Percentiles rank a stretch among this genome's conserved stretches.
These are phyloP conservation scores for Fabriciana adippe DNA, from an alignment of 2,888 invertebrate species.

Conservation along the genomic window DNA sequence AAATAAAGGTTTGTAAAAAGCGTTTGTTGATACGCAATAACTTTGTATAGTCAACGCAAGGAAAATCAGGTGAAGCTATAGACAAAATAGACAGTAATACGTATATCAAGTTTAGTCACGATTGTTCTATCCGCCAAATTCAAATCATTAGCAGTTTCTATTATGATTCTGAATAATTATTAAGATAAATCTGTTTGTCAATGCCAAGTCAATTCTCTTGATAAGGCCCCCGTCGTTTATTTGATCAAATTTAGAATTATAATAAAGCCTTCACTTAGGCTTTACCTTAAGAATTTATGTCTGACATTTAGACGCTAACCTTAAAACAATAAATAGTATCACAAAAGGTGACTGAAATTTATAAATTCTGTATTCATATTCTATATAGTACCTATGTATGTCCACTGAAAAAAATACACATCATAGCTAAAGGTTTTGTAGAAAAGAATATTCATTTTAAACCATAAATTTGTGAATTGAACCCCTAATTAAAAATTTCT, in stretches of 20 bases:
- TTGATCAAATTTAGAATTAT: conserved; percentile 15
- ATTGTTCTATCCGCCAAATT: background rate
- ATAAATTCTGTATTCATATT: background rate
- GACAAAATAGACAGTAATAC: background rate
- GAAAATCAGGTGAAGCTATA: too few species aligned
- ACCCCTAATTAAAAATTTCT: too few species aligned
- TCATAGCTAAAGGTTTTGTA: too few species aligned
- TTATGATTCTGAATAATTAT: conserved; percentile 19
- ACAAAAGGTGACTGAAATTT: conserved; percentile 7
- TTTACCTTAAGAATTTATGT: conserved; percentile 19
- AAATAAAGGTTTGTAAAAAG: too few species aligned
- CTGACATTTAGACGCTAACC: conserved; percentile 15
- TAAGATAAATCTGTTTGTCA: conserved; percentile 21
- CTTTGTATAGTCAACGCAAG: too few species aligned
- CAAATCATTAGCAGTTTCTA: conserved; percentile 21
- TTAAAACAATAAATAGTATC: conserved; percentile 2
- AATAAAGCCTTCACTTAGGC: conserved; percentile 20
- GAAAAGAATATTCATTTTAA: too few species aligned
- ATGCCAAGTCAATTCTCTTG: conserved; percentile 10
- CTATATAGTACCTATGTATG: too few species aligned
- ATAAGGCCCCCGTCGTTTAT: conserved; percentile 3
- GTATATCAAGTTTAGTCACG: background rate
- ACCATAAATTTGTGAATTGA: too few species aligned
- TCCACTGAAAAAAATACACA: too few species aligned
- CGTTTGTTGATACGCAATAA: too few species aligned